A percentile compares a stretch with the other conserved stretches of the same genome.
These are phyloP conservation scores for Hedya salicella DNA, from an alignment of 2,888 invertebrate genomes.

Conservation along the genomic window DNA sequence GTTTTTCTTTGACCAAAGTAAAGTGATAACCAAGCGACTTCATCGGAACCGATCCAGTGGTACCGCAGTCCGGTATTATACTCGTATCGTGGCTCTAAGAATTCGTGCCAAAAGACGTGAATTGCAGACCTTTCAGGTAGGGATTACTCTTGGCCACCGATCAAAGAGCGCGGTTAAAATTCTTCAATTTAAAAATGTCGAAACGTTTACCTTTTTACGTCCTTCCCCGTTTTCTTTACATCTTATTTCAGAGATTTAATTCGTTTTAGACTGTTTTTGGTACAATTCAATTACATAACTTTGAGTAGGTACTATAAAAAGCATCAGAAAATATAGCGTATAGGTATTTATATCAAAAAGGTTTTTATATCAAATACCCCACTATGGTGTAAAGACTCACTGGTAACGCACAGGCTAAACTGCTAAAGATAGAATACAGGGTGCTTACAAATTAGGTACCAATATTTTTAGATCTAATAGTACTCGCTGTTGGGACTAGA, in stretches of 20 bases:
- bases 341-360: too few species aligned
- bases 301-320: too few species aligned
- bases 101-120: conserved; percentile 73
- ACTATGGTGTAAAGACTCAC: too few species aligned
- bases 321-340: too few species aligned
- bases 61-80: conserved; percentile 43
- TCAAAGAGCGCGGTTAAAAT: conserved; percentile 55
- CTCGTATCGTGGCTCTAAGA: conserved; percentile 64
- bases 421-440: too few species aligned
- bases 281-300: too few species aligned
- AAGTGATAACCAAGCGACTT: conserved; percentile 2
- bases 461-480: too few species aligned
- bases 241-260: conserved; percentile 26
- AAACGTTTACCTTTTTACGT: conserved; percentile 41
- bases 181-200: conserved; percentile 42
- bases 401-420: too few species aligned
- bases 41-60: not conserved
- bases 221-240: conserved; percentile 19
- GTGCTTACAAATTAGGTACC: too few species aligned
- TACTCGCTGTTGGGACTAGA: too few species aligned
- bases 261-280: conserved; percentile 2
- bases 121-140: conserved; percentile 65
- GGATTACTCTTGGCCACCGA: conserved; percentile 72
- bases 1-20: not conserved
- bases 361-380: too few species aligned